Evolutionary conservation across 2,113 vertebrate species (phyloP).

Genomic region (Caretta caretta): DNA sequence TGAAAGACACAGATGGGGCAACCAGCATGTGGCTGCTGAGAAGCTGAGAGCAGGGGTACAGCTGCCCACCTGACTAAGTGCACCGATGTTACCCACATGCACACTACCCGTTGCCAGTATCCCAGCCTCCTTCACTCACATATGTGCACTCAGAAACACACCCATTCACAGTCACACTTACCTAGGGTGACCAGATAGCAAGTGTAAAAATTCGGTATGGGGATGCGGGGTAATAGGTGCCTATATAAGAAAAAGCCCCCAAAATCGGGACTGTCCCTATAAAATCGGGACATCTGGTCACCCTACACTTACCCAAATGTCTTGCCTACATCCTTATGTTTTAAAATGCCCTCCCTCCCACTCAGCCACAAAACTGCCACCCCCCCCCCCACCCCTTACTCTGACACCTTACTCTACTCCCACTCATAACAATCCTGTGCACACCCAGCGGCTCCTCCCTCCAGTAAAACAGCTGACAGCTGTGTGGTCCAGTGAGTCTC

Average conservation of each 20-base stretch:
- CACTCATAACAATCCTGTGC: neutral
- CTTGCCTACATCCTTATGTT: neutral
- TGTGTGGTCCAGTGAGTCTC: too few species aligned
- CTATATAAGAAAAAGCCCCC: too few species aligned
- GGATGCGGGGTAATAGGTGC: too few species aligned
- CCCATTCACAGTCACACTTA: neutral
- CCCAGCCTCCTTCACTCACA: accelerated
- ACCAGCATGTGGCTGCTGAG: neutral
- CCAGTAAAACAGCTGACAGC: neutral
- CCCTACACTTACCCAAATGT: neutral
- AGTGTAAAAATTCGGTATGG: too few species aligned
- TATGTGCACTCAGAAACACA: neutral
- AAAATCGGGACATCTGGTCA: too few species aligned
- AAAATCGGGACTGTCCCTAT: too few species aligned
- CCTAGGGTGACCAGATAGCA: too few species aligned
- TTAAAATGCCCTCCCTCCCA: neutral
- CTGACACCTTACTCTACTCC: neutral
- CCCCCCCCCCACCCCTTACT: neutral
- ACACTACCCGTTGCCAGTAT: neutral
- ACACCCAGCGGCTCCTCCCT: neutral
- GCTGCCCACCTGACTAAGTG: neutral
- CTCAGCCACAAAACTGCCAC: neutral
- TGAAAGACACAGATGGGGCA: neutral
- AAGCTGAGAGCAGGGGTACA: neutral
- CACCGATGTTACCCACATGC: neutral